Base-by-base conservation (phyloP, 2,797 vertebrate genomes). In the Labeo calbasu region DNA sequence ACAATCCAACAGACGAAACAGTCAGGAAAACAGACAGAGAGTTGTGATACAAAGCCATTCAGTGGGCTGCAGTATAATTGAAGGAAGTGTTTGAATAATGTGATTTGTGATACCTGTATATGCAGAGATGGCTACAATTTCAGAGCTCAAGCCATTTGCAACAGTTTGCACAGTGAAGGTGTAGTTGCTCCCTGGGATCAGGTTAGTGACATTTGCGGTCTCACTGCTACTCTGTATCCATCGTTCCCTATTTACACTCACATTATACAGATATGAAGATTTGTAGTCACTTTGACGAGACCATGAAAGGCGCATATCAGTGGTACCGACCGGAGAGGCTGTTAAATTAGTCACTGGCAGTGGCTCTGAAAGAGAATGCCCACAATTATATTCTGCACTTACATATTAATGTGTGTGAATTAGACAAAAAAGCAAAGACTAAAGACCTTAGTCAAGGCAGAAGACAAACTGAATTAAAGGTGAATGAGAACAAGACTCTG, bases 41-140 rank as follows among this genome's bases (percentile, higher is more conserved):
- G 21, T 11, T n/a, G 1, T 57, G 55, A 57, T 57, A n/a, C 9
- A n/a, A 57, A 13, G 15, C 15, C 63, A 19, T 19, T 36, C 10
- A 46, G 32, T 36, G 8, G 14, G 6, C 15, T 36, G 28, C 28
- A 55, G 32, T 23, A 23, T 50, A 79, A 71, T 59, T 53, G 5
- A 11, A 25, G 50, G 3, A 43, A 40, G 21, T 40, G 5, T 40
- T n/a, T 36, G 14, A 55, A 3, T 28, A 28, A 76, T 14, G 17
- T 73, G 46, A 65, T 68, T 40, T 46, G 17, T 12, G n/a, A 55
- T 91, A 95, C 93, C 82, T 92, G 93, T 93, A 73, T 87, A 59
- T 63, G 0, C 59, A 4, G 15, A 14, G 23, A 0, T 66, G 17
- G 0, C 72, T 59, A 23, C 1, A 1, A 0, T n/a, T 14, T 53